Base-by-base conservation (phyloP, 2,797 vertebrate species). In the Nyctalus aviator region DNA sequence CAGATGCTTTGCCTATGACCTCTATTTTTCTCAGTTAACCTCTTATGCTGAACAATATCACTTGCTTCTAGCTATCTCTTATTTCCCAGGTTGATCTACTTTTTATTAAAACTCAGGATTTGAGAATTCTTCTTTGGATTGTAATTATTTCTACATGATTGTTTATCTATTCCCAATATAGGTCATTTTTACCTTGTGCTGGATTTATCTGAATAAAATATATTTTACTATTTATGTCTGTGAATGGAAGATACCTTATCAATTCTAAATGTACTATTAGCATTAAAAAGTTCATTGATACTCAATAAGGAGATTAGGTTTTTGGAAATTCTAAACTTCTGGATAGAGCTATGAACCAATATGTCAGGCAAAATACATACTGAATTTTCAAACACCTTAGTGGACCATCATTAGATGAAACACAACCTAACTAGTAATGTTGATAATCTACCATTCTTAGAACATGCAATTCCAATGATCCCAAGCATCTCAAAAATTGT, bases 1-100 rank as follows among this genome's bases (percentile, higher is more conserved):
- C 79, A 88, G 84, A 94, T 6, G 12, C n/a, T 94, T 95, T 96
- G 93, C 69, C 81, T 95, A 57, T 84, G 91, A 98, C 94, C 96
- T 97, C 95, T 97, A 55, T 96, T 97, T 97, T 97, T 97, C 72
- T 97, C 93, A 90, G 82, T 93, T 97, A 97, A 97, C 96, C 95
- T 97, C 83, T 92, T 96, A 91, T 84, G 72, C 72, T 91, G 25
- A 97, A 81, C 68, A 96, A 94, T 82, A 64, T 46, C 44, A 71
- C 72, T 97, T 97, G 87, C 86, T 96, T 6, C 32, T 89, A 95
- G 95, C 81, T 95, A 84, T 64, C 9, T 95, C 90, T 96, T 97
- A 84, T 96, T 97, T 97, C 89, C 97, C 95, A 96, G 72, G 46
- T 93, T 94, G 59, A 96, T 94, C 32, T 66, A 90, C 73, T 93